Base-by-base conservation (phyloP, 2,113 vertebrate species). In the Rhinolophus sinicus region DNA sequence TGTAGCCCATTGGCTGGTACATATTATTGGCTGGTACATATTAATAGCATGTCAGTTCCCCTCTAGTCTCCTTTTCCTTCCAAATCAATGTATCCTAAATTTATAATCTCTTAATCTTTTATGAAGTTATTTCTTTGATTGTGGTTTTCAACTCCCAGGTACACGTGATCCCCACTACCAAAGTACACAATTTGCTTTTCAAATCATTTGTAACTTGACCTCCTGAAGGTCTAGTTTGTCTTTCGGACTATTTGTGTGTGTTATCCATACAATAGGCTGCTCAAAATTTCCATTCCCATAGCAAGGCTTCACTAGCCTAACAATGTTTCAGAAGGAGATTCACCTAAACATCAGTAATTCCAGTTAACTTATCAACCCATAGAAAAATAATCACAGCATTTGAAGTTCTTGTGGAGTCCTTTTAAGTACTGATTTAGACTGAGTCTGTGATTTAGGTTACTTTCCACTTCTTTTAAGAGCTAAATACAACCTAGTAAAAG, bases 391-490 rank as follows among this genome's bases (percentile, higher is more conserved):
- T 75, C 87, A 76, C 50, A 86, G 67, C 81, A 69, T 44, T 50
- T 44, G 65, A 91, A 93, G 81, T 90, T 96, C 70, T 90, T 86
- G 80, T 87, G 82, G 54, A 65, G 76, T 87, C 82, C 60, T 84
- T 92, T 90, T 77, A 94, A 94, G 96, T 78, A 96, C 76, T 16
- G 5, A 35, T 90, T 96, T 96, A 97, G 64, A 52, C 73, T 76
- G 12, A 85, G 75, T 93, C 91, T 98, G 70, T 96, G 95, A 97
- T 96, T 95, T 94, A 84, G 90, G 90, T 92, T 92, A 92, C 82
- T 98, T 97, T 97, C 81, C 65, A 97, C 54, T 89, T 94, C 91
- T 93, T 95, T 96, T 76, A 97, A 96, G 88, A 96, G 94, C 90
- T 67, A 96, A 96, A 95, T 86, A 98, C 73, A 96, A 88, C 95